Conservation (phyloP, 2,113 vertebrate genomes). For the Brachypodius melanocephalos region DNA sequence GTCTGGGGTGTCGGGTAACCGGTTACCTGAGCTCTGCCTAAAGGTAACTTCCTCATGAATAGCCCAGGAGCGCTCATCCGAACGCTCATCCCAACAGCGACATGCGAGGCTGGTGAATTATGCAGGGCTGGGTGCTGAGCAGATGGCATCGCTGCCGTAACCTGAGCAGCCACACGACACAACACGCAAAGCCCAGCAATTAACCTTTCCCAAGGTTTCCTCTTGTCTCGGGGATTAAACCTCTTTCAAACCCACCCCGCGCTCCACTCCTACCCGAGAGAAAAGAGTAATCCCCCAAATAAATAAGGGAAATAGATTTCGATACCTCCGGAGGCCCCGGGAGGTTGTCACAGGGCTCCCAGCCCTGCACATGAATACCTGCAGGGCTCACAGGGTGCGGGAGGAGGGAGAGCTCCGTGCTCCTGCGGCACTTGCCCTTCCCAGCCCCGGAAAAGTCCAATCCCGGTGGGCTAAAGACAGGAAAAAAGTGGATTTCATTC, state of each 20-base stretch:
- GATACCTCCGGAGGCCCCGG: neutral
- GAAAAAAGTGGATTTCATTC: neutral
- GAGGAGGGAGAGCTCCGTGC: neutral
- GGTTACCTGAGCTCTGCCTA: constrained; percentile 66
- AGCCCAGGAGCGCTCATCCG: constrained; percentile 1
- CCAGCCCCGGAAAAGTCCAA: neutral
- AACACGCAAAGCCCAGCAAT: constrained; percentile 58
- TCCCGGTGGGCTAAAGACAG: neutral
- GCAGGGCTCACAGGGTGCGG: neutral
- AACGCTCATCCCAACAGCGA: neutral
- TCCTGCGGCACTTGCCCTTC: neutral
- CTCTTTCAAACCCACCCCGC: neutral
- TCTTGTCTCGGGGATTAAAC: constrained; percentile 56
- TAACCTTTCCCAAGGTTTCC: constrained; percentile 62
- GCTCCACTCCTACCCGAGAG: neutral
- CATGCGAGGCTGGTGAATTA: constrained; percentile 66
- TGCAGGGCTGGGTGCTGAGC: constrained; percentile 52
- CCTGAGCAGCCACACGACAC: constrained; percentile 22
- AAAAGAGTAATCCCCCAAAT: constrained; percentile 21
- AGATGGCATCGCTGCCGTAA: constrained; percentile 70
- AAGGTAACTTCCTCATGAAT: constrained; percentile 71
- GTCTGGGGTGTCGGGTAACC: constrained; percentile 54
- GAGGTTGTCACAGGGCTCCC: neutral
- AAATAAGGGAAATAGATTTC: constrained; percentile 13
- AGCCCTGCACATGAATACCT: neutral